Conservation (phyloP, 2,888 invertebrate genomes). For the Vandiemenella viatica region DNA sequence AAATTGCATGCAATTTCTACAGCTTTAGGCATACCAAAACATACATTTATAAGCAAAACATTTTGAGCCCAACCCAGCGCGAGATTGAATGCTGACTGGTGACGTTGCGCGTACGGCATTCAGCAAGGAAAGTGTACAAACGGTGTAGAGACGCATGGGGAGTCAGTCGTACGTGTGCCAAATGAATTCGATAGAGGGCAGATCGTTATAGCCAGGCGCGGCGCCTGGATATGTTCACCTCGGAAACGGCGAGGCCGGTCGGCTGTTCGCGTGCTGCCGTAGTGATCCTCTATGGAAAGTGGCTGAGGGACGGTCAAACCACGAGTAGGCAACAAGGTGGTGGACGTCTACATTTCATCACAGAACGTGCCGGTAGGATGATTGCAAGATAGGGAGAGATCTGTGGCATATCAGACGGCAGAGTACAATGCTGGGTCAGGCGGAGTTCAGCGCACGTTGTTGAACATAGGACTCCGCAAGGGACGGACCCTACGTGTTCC, state of each 20-base stretch:
- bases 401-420: no score
- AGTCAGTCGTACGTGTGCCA: background rate
- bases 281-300: background rate
- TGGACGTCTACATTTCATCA: background rate
- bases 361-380: background rate
- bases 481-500: no score
- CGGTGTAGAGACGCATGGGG: background rate
- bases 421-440: no score
- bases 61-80: background rate
- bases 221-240: background rate
- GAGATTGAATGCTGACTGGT: background rate
- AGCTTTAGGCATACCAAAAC: background rate
- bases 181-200: background rate
- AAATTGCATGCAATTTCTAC: no score
- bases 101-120: background rate
- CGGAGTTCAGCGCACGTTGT: no score
- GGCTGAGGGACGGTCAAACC: background rate
- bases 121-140: background rate
- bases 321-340: background rate
- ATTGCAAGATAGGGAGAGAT: no score
- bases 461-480: no score
- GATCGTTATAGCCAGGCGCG: background rate
- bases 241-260: background rate
- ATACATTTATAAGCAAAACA: background rate
- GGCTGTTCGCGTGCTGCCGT: background rate